Base-by-base conservation (phyloP, 2,888 invertebrate genomes). In the Clitarchus hookeri region DNA sequence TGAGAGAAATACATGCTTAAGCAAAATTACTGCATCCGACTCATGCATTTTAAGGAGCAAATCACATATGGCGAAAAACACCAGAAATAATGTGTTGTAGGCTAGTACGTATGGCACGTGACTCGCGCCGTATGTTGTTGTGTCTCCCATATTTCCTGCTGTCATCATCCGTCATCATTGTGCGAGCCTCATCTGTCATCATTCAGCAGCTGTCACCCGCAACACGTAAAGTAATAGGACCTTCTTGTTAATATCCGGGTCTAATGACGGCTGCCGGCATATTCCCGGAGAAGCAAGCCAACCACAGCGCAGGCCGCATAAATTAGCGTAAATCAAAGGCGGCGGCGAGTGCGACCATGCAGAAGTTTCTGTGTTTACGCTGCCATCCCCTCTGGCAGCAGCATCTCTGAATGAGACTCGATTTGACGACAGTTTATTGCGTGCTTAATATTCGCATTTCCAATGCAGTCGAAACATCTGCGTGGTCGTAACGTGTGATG, bases 151-250 rank as follows among this genome's bases (percentile, higher is more conserved):
- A 65, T 65, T 23, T n/a, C 65, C 23, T n/a, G 65, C 65, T 23
- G 65, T 65, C 65, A n/a, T 65, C 65, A 65, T 65, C 16, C n/a
- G 65, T 65, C 65, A 65, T 65, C 65, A 65, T 65, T n/a, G 65
- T n/a, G 23, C 6, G n/a, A 1, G 65, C 23, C 65, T n/a, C 65
- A n/a, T 65, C n/a, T 16, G n/a, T 65, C 65, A 65, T n/a, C 65
- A 65, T n/a, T 19, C 65, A n/a, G 23, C n/a, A 65, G 23, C 65
- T 65, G 65, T 65, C 65, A 23, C 16, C n/a, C 65, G 8, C 65
- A 19, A 23, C 65, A 65, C n/a, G 65, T 65, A n/a, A 65, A n/a
- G 65, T 23, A 65, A 65, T 65, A 65, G 65, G 11, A 65, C 65
- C 19, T 65, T 16, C 65, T 65, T n/a, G 65, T 65, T n/a, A 65